Percentiles rank a stretch among this genome's conserved stretches.
phyloP scores from a whole-genome alignment of 2,113 vertebrate species.

The Syngnathus scovelli region DNA sequence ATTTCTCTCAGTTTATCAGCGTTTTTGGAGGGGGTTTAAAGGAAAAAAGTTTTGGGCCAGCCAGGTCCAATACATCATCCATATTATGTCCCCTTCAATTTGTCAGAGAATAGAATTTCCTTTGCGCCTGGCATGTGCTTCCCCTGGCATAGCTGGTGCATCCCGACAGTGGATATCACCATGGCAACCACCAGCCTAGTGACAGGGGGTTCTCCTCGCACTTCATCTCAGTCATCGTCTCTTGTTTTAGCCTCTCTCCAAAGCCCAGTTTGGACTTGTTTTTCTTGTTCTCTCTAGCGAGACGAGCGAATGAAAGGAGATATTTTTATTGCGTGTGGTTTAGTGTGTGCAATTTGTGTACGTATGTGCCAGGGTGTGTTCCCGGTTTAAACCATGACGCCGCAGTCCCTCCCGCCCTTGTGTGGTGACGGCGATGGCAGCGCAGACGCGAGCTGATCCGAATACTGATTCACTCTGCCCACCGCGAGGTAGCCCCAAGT shows the following conservation, averaged over 20 bases:
- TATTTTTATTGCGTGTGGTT: neutral
- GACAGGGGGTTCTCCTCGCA: conserved; percentile 34
- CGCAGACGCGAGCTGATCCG: conserved; percentile 54
- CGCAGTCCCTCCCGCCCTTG: conserved; percentile 32
- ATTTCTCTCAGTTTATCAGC: too few species aligned
- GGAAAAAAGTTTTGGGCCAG: neutral
- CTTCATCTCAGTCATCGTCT: conserved; percentile 12
- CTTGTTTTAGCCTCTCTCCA: neutral
- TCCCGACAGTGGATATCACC: conserved; percentile 32
- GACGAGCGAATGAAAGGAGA: neutral
- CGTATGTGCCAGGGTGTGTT: conserved; percentile 13
- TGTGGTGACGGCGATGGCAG: conserved; percentile 17
- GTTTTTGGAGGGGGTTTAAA: too few species aligned
- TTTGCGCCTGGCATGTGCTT: conserved; percentile 46
- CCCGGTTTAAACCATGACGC: conserved; percentile 33
- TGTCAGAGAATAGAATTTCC: conserved; percentile 17
- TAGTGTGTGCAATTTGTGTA: conserved; percentile 9
- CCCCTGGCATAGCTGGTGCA: conserved; percentile 39
- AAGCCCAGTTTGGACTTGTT: neutral
- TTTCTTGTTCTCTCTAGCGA: neutral
- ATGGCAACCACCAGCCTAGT: conserved; percentile 46
- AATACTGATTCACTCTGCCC: conserved; percentile 51
- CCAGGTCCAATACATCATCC: neutral
- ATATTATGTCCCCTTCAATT: neutral
- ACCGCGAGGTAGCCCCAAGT: conserved; percentile 18